Evolutionary conservation across 1,140 invertebrate species (phyloP), one percentile per base, ranked within the genome.

Genomic region (Colletes latitarsis): DNA sequence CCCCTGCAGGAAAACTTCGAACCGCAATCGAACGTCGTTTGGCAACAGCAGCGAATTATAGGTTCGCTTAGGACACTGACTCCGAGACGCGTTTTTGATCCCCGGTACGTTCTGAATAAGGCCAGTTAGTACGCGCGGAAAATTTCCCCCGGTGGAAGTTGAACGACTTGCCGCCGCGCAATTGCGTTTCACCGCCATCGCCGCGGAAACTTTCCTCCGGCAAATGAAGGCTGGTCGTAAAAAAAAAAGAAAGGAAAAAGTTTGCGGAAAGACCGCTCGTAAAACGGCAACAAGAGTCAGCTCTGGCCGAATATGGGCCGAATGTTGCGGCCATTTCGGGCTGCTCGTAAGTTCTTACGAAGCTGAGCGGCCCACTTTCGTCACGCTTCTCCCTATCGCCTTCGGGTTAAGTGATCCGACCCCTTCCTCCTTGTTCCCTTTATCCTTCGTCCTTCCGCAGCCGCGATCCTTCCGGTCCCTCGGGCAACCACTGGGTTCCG

Each of bases 261-360:
- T 41, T 71, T 60, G 17, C n/a, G 4, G 64, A 39, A 21, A 52
- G 14, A n/a, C 60, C n/a, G 55, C 19, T 85, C 82, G 73, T 78
- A 82, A 86, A 85, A 17, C 19, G 64, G 53, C 69, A 76, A 72
- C 57, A 66, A 64, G 46, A 85, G 58, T 74, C 83, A 58, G 81
- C 57, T 30, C 70, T 64, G 21, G 46, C 52, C 17, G 71, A 58
- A 81, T 55, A 55, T 41, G 78, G 49, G 46, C 52, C 83, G 78
- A 77, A 82, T 82, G 80, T 81, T 62, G 69, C 30, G 72, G 80
- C 70, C 53, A 63, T 71, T 69, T 55, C 58, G 43, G 43, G 21
- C 55, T 46, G 57, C 52, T 85, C 72, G 39, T 67, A 55, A 71
- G 43, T 70, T 81, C 60, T 76, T 30, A 49, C 64, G 49, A 39